Evolutionary conservation across 2,888 invertebrate genomes (phyloP).

Genomic region (Ophioninae sp.): DNA sequence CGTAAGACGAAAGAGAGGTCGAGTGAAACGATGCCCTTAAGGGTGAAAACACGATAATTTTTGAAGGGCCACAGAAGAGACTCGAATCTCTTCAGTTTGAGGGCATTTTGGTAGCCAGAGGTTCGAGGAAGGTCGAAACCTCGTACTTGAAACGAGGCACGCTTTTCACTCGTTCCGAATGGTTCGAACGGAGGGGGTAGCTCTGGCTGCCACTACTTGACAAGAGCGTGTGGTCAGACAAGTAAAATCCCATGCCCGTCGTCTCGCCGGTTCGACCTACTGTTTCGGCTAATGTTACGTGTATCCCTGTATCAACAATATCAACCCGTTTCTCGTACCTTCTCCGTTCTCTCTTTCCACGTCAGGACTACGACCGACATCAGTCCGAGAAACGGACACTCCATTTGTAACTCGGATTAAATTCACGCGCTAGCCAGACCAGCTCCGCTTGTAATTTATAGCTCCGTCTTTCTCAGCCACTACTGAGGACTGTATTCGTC

Average conservation of each 20-base stretch:
- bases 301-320: neutral
- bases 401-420: conserved; percentile 68
- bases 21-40: too few species aligned
- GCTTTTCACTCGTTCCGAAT: conserved; percentile 42
- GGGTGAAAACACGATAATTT: too few species aligned
- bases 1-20: too few species aligned
- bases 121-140: neutral
- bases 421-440: conserved; percentile 60
- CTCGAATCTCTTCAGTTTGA: neutral
- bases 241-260: conserved; percentile 60
- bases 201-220: conserved; percentile 57
- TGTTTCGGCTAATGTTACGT: neutral
- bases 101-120: conserved; percentile 10
- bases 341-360: conserved; percentile 34
- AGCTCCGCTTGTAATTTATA: conserved; percentile 63
- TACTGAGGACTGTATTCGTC: conserved; percentile 6
- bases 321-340: neutral
- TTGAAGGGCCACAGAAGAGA: too few species aligned
- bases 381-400: conserved; percentile 65
- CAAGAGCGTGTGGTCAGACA: conserved; percentile 62
- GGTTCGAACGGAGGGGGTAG: conserved; percentile 16
- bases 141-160: neutral
- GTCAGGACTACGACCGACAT: conserved; percentile 45
- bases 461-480: conserved; percentile 58
- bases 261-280: neutral